Evolutionary conservation across 1,140 invertebrate genomes (phyloP), one percentile per base, ranked within the genome.

Genomic region (Ruditapes philippinarum): DNA sequence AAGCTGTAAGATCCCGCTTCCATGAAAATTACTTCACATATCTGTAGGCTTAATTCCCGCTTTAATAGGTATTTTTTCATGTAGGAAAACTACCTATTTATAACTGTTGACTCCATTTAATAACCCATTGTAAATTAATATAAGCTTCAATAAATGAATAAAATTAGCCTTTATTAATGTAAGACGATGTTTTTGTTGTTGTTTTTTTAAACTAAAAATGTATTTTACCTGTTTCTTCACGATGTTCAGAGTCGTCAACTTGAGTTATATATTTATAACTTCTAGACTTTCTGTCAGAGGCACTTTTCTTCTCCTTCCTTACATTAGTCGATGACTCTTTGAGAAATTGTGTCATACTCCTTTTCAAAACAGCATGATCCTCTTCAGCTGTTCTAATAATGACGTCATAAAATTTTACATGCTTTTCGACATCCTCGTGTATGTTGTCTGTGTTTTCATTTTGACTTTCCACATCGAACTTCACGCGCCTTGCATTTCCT

Each of bases 301-400:
- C n/a, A 25, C n/a, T 62, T 25, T 62, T 7, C 1, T 28, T 62
- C 9, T 62, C n/a, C 25, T n/a, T 7, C 22, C 25, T 28, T 19
- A 22, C n/a, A 22, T n/a, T 57, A 22, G 19, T n/a, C 19, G 25
- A 19, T n/a, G 57, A 28, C n/a, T 62, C 57, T 28, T 28, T 4
- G 14, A 62, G 57, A 62, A n/a, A 74, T 28, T 74, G 45, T 49
- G 40, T 45, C 70, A 74, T 74, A 25, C 22, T 74, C 49, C 70
- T 74, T 40, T 74, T 40, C 1, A 74, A n/a, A 28, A 49, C 38
- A 22, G n/a, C 70, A n/a, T 40, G n/a, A 28, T 45, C 70, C 3
- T 74, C 70, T 25, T 42, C 40, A 19, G n/a, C 40, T 7, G 36
- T 42, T 62, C 57, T n/a, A 28, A 62, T 62, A 5, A 74, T 25